A percentile compares a stretch with the other conserved stretches of the same genome.
Conservation (phyloP, 2,113 vertebrate genomes). For the Pachycephala philippinensis region DNA sequence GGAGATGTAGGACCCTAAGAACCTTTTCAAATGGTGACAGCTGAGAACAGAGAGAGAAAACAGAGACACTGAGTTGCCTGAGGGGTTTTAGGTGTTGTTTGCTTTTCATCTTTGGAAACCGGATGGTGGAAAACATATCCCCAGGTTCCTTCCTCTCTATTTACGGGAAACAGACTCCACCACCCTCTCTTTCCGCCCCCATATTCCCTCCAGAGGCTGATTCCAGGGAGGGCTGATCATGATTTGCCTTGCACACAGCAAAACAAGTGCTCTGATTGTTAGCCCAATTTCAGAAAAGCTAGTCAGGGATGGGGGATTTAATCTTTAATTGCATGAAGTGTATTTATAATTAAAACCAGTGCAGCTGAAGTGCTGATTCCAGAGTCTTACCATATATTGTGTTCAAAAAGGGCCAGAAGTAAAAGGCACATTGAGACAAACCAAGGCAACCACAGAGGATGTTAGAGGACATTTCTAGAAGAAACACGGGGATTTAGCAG, state of each 20-base stretch:
- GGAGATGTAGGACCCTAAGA: not conserved
- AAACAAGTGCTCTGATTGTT: not conserved
- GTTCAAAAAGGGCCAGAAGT: not conserved
- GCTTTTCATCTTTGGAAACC: not conserved
- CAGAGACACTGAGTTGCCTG: not conserved
- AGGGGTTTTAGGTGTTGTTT: not conserved
- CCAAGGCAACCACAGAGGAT: not conserved
- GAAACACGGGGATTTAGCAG: not conserved
- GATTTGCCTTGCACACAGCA: not conserved
- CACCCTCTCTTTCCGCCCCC: not conserved
- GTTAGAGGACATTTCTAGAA: not conserved
- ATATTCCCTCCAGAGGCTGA: not conserved
- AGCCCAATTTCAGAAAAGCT: not conserved
- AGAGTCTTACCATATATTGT: not conserved
- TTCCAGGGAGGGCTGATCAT: not conserved
- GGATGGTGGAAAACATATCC: not conserved
- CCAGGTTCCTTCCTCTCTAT: not conserved
- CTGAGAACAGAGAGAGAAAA: not conserved
- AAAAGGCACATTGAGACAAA: not conserved
- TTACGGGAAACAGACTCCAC: not conserved
- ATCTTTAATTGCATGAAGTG: not conserved
- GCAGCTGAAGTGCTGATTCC: not conserved
- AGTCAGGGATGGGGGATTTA: not conserved
- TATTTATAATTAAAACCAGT: conserved; percentile 3
- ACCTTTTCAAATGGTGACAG: not conserved